phyloP scores from a whole-genome alignment of 2,797 vertebrate genomes.

The Netta rufina region DNA sequence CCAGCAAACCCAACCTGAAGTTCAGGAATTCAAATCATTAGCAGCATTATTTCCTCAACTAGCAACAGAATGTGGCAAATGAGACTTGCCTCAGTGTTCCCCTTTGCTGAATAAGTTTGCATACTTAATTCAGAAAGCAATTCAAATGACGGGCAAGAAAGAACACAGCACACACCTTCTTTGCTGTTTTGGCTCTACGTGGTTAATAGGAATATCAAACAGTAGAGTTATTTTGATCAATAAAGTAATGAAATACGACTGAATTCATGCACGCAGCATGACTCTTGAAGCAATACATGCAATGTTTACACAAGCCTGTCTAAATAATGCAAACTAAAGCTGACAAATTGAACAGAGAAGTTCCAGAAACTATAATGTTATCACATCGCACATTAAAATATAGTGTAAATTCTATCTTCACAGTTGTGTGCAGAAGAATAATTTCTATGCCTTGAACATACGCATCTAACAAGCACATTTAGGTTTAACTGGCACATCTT shows the following conservation, averaged over 20 bases:
- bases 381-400: neutral
- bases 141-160: neutral
- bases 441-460: neutral
- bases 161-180: neutral
- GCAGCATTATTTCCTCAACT: neutral
- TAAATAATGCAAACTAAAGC: neutral
- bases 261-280: neutral
- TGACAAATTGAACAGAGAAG: neutral
- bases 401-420: neutral
- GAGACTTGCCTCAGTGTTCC: neutral
- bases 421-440: neutral
- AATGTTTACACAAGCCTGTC: neutral
- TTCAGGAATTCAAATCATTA: conserved; percentile 49
- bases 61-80: neutral
- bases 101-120: conserved; percentile 4
- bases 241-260: neutral
- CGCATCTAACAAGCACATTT: neutral
- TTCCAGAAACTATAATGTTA: neutral
- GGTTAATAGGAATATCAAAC: neutral
- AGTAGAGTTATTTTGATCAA: conserved; percentile 17
- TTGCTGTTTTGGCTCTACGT: neutral
- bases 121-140: neutral
- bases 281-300: neutral
- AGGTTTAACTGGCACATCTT: neutral
- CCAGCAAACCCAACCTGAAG: conserved; percentile 48